phyloP scores from a whole-genome alignment of 64 coral and sea anemone species.

The Trachythela sp. region DNA sequence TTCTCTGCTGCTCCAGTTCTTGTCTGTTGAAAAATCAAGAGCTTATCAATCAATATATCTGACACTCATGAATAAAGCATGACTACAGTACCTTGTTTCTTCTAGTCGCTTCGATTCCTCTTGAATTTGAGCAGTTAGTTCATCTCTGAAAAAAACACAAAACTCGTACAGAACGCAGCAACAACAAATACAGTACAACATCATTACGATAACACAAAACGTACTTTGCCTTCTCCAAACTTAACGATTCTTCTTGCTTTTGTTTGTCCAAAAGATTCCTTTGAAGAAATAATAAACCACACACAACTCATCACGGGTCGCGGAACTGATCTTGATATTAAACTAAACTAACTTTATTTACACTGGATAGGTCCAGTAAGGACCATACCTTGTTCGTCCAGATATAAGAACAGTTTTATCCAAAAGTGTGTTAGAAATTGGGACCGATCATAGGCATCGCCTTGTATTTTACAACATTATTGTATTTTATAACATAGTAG shows the following conservation, averaged over 20 bases:
- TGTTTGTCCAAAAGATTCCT: constrained; percentile 95
- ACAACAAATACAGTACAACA: not conserved
- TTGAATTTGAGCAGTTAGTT: constrained; percentile 85
- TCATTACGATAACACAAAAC: not conserved
- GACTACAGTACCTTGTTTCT: constrained; percentile 66
- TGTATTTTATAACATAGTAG: too few species aligned
- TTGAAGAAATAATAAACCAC: not conserved
- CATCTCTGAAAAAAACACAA: constrained; percentile 54
- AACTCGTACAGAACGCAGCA: not conserved
- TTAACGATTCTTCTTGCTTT: constrained; percentile 74
- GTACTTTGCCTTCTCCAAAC: constrained; percentile 84
- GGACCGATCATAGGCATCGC: too few species aligned
- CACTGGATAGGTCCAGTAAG: too few species aligned
- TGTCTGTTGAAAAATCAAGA: constrained; percentile 49
- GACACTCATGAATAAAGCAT: not conserved
- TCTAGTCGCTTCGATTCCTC: constrained; percentile 85
- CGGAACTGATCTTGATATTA: too few species aligned
- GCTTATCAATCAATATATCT: not conserved
- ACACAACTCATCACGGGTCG: not conserved
- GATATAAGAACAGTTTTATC: too few species aligned
- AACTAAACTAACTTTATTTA: too few species aligned
- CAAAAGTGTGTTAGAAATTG: too few species aligned
- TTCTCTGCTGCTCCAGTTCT: constrained; percentile 82
- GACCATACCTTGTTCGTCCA: too few species aligned
- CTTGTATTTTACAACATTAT: too few species aligned